phyloP scores from a whole-genome alignment of 2,797 vertebrate species.

The Peromyscus attwateri region DNA sequence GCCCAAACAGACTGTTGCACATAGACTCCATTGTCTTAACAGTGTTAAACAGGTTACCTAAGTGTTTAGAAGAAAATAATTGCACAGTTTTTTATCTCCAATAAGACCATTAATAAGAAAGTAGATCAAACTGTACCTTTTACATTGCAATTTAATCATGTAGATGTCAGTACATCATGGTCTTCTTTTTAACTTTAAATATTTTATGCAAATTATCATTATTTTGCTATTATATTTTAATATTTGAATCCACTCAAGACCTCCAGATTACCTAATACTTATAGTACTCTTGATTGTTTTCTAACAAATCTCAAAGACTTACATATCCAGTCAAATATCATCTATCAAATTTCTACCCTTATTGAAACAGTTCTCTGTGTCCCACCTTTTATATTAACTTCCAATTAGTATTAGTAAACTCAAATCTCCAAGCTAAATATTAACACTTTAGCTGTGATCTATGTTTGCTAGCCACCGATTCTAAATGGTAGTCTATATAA shows the following conservation, averaged over 20 bases:
- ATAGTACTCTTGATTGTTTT: background rate
- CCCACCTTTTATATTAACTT: background rate
- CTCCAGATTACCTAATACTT: background rate
- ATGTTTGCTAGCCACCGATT: background rate
- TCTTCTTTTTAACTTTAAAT: background rate
- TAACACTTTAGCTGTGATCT: background rate
- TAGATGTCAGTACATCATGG: background rate
- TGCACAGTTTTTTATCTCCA: background rate
- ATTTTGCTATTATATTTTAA: background rate
- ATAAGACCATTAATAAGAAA: background rate
- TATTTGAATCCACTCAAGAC: background rate
- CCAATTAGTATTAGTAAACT: background rate
- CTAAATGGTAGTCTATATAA: background rate
- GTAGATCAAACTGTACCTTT: background rate
- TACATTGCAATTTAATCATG: background rate
- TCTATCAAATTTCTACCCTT: background rate
- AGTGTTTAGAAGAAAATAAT: constrained; percentile 20
- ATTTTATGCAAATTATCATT: background rate
- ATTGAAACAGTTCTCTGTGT: background rate
- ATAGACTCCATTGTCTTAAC: background rate
- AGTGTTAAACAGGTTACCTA: background rate
- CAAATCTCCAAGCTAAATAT: background rate
- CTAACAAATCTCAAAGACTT: background rate
- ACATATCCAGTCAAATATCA: background rate
- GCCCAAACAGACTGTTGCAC: background rate